Base-by-base conservation (phyloP, 37 sponge, comb jelly and placozoan genomes). In the Oscarella lobularis region DNA sequence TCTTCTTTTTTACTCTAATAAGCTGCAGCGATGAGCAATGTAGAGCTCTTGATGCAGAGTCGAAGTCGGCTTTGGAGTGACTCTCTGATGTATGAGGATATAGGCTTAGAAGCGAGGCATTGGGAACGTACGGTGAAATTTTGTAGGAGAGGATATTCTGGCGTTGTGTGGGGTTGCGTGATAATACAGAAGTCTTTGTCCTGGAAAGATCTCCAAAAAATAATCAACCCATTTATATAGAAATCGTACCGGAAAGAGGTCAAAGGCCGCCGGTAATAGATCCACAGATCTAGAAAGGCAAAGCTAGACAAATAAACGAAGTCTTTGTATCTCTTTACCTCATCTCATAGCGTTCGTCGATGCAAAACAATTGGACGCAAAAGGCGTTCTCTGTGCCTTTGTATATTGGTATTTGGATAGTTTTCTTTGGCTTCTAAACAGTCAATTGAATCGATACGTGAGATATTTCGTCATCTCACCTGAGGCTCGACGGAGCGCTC, bases 341-440 rank as follows among this genome's bases (percentile, higher is more conserved):
- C 84, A 86, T 90, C 75, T 97, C 98, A 78, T 84, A 93, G 72
- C 80, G 65, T 36, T 97, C 94, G 73, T 97, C 91, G 9, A 97
- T 88, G 72, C 86, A 88, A 79, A 93, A 97, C 34, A 97, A 73
- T 54, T 93, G 94, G 9, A 97, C 74, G 34, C 84, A 77, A 27
- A 97, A 41, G 27, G 91, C 95, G 81, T 39, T 86, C 6, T 79
- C 9, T 48, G 60, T 48, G 60, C 60, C 60, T 48, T 48, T 48
- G 60, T 48, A 48, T 48, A 48, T 48, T 27, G 60, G 14, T 48
- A 48, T 48, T n/a, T n/a, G n/a, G n/a, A n/a, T n/a, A n/a, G n/a
- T n/a, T n/a, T n/a, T n/a, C n/a, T n/a, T n/a, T n/a, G n/a, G n/a
- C n/a, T n/a, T n/a, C n/a, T n/a, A n/a, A n/a, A n/a, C n/a, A n/a